Evolutionary conservation across 2,113 vertebrate genomes (phyloP).

Genomic region (Macaca mulatta): DNA sequence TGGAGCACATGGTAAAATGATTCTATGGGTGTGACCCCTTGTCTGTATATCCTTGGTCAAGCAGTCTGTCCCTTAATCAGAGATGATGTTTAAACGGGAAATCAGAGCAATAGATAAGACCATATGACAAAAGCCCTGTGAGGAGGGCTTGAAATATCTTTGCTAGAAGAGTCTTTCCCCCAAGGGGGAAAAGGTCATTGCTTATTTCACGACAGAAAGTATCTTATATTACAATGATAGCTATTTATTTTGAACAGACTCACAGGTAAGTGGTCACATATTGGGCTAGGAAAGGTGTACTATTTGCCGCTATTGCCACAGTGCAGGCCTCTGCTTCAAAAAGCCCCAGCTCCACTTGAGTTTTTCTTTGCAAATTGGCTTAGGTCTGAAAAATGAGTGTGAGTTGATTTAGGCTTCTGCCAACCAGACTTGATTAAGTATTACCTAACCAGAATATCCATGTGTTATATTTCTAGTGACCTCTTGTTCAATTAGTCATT

Average conservation of each 20-base stretch:
- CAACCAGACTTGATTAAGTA: background rate
- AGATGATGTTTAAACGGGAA: background rate
- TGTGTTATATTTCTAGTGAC: background rate
- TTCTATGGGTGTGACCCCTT: background rate
- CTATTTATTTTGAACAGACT: background rate
- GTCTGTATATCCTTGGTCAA: background rate
- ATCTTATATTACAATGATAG: background rate
- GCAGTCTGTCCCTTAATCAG: background rate
- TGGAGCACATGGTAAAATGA: background rate
- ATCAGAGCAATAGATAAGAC: background rate
- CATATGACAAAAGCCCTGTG: background rate
- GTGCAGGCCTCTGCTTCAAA: background rate
- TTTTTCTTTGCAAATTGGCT: background rate
- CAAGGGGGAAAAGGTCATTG: background rate
- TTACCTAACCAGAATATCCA: background rate
- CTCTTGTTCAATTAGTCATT: background rate
- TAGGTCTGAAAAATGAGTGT: background rate
- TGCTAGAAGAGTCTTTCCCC: background rate
- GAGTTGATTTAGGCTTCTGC: background rate
- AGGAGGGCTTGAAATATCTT: background rate
- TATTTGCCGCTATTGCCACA: background rate
- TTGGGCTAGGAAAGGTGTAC: background rate
- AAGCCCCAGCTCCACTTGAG: background rate
- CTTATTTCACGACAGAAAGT: background rate
- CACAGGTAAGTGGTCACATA: background rate